phyloP scores from a whole-genome alignment of 2,888 invertebrate species.

The Icerya purchasi region DNA sequence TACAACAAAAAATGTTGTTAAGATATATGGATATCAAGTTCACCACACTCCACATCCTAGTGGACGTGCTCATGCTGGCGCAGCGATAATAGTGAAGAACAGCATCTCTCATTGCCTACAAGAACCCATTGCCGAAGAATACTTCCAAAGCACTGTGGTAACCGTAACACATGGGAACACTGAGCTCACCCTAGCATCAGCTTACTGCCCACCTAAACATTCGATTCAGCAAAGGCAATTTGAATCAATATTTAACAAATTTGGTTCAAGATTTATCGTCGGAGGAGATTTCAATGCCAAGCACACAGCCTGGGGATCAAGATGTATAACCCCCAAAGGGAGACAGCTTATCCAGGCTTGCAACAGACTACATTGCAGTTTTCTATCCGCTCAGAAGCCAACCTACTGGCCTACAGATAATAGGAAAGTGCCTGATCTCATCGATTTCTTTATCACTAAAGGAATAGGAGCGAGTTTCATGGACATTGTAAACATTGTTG shows the following conservation, averaged over 20 bases:
- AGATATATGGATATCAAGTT: background rate
- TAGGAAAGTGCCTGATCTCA: too few relatives aligned
- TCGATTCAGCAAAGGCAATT: background rate
- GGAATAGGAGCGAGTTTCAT: background rate
- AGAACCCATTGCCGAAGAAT: background rate
- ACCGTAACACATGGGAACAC: background rate
- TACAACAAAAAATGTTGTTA: background rate
- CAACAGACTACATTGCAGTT: background rate
- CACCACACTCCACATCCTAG: background rate
- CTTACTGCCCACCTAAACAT: background rate
- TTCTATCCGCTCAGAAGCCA: background rate
- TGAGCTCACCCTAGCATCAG: background rate
- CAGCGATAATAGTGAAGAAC: background rate
- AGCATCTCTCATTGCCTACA: background rate
- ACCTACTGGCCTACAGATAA: background rate
- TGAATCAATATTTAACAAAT: background rate
- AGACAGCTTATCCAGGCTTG: background rate
- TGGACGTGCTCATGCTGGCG: background rate
- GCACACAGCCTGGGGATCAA: background rate
- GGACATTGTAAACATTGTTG: background rate
- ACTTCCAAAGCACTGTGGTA: background rate
- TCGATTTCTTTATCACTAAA: too few relatives aligned
- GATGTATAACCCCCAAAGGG: background rate
- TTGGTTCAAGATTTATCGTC: background rate
- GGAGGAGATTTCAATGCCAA: background rate